These are phyloP conservation scores for Rhea pennata DNA, from an alignment of 2,113 vertebrate species.

Conservation along the genomic window DNA sequence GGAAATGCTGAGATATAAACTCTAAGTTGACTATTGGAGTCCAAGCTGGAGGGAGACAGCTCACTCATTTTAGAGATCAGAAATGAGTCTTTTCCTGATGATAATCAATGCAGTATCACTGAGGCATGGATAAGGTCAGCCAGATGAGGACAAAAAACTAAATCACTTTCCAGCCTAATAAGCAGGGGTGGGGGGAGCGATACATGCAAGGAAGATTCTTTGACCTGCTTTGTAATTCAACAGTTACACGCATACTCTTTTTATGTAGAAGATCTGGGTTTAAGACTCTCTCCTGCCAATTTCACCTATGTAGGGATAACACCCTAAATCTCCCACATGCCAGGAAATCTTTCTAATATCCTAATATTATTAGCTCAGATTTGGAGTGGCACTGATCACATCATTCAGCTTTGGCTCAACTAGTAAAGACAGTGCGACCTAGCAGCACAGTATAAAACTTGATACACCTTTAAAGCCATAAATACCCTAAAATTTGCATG, in stretches of 20 bases:
- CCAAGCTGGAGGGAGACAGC: not conserved
- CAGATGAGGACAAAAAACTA: not conserved
- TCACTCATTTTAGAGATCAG: rapidly evolving
- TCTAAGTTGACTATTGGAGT: rapidly evolving
- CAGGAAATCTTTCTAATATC: not conserved
- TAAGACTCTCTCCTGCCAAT: not conserved
- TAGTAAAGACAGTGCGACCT: not conserved
- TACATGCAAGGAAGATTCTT: not conserved
- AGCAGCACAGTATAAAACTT: not conserved
- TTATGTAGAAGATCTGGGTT: not conserved
- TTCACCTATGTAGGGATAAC: not conserved
- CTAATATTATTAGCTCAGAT: not conserved
- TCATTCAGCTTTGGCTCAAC: not conserved
- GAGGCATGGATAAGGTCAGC: not conserved
- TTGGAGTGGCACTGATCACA: not conserved
- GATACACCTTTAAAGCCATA: not conserved
- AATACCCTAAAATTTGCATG: not conserved
- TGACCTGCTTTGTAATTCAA: not conserved
- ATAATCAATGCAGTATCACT: not conserved
- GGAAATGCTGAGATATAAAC: not conserved
- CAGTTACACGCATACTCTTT: not conserved
- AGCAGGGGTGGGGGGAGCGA: not conserved
- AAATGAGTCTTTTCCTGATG: not conserved
- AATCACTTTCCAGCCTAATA: not conserved
- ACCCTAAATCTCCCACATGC: not conserved